phyloP scores from a whole-genome alignment of 1,140 invertebrate species.

The Eupeodes corollae region DNA sequence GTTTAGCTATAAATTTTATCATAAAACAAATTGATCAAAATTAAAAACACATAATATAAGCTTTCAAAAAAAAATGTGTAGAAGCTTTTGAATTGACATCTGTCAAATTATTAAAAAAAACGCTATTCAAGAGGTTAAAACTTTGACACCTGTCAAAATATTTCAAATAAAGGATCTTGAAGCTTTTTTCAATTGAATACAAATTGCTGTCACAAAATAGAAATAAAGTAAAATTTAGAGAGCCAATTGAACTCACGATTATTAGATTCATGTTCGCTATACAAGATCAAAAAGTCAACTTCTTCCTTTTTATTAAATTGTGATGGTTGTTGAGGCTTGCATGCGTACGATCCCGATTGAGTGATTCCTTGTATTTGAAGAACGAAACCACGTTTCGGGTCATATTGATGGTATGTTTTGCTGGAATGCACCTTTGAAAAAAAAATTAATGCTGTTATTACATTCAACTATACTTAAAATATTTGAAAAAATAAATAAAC shows the following conservation, averaged over 20 bases:
- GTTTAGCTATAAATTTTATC: slow-evolving; percentile 14
- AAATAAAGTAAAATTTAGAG: too few relatives aligned
- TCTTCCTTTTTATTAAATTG: slow-evolving; percentile 16
- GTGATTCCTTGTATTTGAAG: slow-evolving; percentile 38
- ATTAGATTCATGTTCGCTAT: slow-evolving; percentile 34
- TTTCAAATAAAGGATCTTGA: neutral
- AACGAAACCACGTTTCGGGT: slow-evolving; percentile 48
- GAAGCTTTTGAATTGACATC: too few relatives aligned
- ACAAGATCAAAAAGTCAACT: slow-evolving; percentile 24
- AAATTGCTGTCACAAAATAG: slow-evolving; percentile 37
- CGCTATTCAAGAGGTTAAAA: too few relatives aligned
- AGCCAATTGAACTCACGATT: slow-evolving; percentile 39
- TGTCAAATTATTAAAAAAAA: too few relatives aligned
- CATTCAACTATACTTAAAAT: too few relatives aligned
- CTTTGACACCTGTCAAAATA: too few relatives aligned
- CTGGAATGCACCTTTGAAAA: slow-evolving; percentile 30
- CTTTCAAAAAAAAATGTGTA: too few relatives aligned
- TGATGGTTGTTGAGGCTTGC: slow-evolving; percentile 35
- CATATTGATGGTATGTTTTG: slow-evolving; percentile 34
- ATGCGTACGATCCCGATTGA: slow-evolving; percentile 38
- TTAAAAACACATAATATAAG: too few relatives aligned
- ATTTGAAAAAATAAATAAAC: too few relatives aligned
- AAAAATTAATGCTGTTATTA: too few relatives aligned
- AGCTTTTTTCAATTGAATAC: slow-evolving; percentile 4
- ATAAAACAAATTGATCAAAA: too few relatives aligned